A percentile compares a stretch with the other conserved stretches of the same genome.
Evolutionary conservation across 1,140 invertebrate genomes (phyloP).

Genomic region (Procambarus virginalis): DNA sequence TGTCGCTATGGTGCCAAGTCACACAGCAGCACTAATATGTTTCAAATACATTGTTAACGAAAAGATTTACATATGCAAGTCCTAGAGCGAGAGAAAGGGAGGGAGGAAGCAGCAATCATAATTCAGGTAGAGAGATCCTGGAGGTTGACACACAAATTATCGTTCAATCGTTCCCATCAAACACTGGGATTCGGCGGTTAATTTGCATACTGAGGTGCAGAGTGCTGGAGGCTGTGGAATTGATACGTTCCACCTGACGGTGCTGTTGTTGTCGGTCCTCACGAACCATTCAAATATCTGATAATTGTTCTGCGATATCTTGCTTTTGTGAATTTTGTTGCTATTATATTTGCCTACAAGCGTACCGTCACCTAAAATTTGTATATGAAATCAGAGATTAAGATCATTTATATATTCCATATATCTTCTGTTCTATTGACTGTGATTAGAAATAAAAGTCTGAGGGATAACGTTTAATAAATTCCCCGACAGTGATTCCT

Average conservation of each 20-base stretch:
- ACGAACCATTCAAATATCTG: no score
- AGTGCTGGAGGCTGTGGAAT: conserved; percentile 7
- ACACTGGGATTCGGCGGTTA: conserved; percentile 14
- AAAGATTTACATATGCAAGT: background rate
- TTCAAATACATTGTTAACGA: background rate
- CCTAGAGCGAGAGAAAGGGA: background rate
- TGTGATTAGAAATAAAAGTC: background rate
- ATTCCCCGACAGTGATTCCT: background rate
- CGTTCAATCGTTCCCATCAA: conserved; percentile 38
- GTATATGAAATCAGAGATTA: no score
- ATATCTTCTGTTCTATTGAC: no score
- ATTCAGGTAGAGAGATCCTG: background rate
- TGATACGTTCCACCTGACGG: conserved; percentile 19
- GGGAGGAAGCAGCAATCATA: background rate
- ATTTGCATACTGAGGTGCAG: conserved; percentile 36
- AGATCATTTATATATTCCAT: no score
- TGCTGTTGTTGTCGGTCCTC: background rate
- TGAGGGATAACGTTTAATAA: background rate
- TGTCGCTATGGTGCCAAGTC: background rate
- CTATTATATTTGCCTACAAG: no score
- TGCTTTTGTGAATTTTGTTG: no score
- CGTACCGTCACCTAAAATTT: no score
- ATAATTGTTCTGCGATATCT: no score
- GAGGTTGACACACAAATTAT: conserved; percentile 26
- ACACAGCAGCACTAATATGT: background rate